Evolutionary conservation across 2,797 vertebrate genomes (phyloP), one percentile per base, ranked within the genome.

Genomic region (Loriculus beryllinus): DNA sequence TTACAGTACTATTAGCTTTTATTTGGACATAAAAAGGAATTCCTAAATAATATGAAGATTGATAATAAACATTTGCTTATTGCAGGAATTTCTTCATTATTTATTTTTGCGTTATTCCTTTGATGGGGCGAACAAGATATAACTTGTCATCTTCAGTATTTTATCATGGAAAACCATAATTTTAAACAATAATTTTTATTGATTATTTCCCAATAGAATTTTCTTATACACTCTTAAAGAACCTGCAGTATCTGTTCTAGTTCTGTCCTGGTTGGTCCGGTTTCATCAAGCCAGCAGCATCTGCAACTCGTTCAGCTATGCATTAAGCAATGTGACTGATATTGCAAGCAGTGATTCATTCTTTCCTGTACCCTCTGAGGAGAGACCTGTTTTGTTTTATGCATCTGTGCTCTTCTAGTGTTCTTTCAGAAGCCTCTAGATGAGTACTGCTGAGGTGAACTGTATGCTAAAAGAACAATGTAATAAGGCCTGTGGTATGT

Each of bases 401-500:
- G 31, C 31, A 29, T 33, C 8, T 16, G 6, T 63, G 23, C 23
- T 72, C 43, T 78, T 49, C 60, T 10, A 39, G 23, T 3, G 2
- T 20, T 64, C 56, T 78, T 79, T 45, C 33, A 47, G 31, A 29
- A 0, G 5, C 9, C 9, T 6, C 11, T 29, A 25, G 28, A 19
- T 14, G 59, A 88, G n/a, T 11, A 6, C 47, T 45, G n/a, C 74
- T 79, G 77, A 69, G 43, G n/a, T 83, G 39, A 76, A 25, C 31
- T 51, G 31, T 20, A 23, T 0, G 0, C 33, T 37, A 35, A 68
- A 64, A 56, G 29, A 29, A 35, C 14, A 13, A 10, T 16, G 6
- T 4, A 22, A 3, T 74, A 49, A 57, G 40, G 52, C 10, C n/a
- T 65, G 21, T 1, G 2, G 8, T 43, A 28, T 10, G 10, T 57